Percentiles rank a stretch among this genome's conserved stretches.
Evolutionary conservation across 2,888 invertebrate genomes (phyloP).

Genomic region (Euzophera pinguis): DNA sequence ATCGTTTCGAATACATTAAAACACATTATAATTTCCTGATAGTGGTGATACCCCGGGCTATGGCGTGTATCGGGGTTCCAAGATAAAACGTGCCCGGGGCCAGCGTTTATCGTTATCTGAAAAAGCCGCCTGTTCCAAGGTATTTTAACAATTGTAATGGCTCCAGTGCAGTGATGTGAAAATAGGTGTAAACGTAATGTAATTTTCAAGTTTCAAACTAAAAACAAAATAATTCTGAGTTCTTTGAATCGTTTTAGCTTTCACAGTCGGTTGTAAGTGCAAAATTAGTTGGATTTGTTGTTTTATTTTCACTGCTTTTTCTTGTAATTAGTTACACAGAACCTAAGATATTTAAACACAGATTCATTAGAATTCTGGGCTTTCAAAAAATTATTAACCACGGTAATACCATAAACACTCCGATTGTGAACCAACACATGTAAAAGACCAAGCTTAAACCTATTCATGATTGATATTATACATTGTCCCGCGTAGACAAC

Average conservation of each 20-base stretch:
- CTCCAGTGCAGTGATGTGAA: background rate
- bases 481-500: no score
- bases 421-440: no score
- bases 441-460: no score
- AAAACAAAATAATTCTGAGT: background rate
- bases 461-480: no score
- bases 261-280: no score
- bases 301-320: no score
- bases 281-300: no score
- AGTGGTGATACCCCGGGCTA: constrained; percentile 1
- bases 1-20: background rate
- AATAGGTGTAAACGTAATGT: background rate
- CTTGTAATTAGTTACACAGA: no score
- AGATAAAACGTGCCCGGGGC: constrained; percentile 6
- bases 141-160: constrained; percentile 8
- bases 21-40: background rate
- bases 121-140: constrained; percentile 4
- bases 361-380: no score
- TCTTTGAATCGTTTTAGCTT: background rate
- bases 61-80: constrained; percentile 5
- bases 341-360: no score
- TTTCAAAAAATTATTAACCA: no score
- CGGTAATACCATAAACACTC: no score
- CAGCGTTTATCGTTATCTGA: background rate
- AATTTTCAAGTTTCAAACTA: background rate